Evolutionary conservation across 2,797 vertebrate species (phyloP).

Genomic region (Petrocephalus schoutedeni): DNA sequence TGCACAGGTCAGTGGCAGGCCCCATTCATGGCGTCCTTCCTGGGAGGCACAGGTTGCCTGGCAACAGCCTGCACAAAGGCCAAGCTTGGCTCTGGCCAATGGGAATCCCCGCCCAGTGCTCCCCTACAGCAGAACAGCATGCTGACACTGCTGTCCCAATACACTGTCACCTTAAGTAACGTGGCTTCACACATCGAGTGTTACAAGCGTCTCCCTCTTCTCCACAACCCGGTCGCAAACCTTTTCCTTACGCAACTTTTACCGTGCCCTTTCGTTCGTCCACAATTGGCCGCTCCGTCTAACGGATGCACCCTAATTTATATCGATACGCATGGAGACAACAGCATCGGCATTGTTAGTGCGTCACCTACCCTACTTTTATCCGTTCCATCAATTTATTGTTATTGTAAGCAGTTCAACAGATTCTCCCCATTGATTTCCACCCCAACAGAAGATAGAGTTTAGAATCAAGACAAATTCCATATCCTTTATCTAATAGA

Average conservation of each 20-base stretch:
- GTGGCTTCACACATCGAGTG: neutral
- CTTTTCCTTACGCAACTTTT: neutral
- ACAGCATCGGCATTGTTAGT: constrained; percentile 47
- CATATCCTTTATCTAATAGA: constrained; percentile 85
- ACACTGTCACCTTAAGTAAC: neutral
- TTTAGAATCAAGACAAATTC: constrained; percentile 79
- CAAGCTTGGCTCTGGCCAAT: constrained; percentile 58
- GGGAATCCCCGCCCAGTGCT: constrained; percentile 40
- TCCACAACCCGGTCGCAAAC: neutral
- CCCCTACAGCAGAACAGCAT: neutral
- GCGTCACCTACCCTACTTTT: constrained; percentile 53
- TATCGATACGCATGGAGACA: constrained; percentile 38
- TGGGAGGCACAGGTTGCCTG: constrained; percentile 62
- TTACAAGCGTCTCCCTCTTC: neutral
- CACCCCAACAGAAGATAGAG: constrained; percentile 71
- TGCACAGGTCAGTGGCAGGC: constrained; percentile 46
- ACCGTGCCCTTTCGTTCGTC: neutral
- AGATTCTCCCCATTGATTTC: constrained; percentile 73
- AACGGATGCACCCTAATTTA: constrained; percentile 61
- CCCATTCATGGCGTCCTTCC: constrained; percentile 36
- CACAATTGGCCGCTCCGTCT: constrained; percentile 38
- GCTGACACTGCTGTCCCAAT: neutral
- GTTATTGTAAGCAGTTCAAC: constrained; percentile 77
- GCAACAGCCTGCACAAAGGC: constrained; percentile 58
- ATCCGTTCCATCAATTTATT: constrained; percentile 72